phyloP scores from a whole-genome alignment of 2,888 invertebrate species.

The Colletes collaris region DNA sequence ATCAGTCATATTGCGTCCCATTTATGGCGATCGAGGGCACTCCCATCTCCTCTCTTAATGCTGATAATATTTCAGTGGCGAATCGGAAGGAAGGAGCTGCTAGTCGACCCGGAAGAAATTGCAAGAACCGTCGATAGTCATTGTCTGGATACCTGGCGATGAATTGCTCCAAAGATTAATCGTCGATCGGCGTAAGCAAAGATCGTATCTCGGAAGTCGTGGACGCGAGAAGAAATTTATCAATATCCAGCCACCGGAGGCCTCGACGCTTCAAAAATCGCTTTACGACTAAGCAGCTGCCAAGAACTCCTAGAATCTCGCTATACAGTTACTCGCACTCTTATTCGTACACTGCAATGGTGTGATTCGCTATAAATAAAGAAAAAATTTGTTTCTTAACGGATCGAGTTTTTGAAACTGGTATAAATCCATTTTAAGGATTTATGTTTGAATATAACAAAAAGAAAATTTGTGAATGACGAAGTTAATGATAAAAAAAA shows the following conservation, averaged over 20 bases:
- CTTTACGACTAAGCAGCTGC: neutral
- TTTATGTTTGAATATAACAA: no score
- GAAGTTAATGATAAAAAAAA: no score
- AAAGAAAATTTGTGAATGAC: no score
- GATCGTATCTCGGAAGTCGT: conserved; percentile 6
- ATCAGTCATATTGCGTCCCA: conserved; percentile 61
- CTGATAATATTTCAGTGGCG: conserved; percentile 63
- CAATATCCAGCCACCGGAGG: neutral
- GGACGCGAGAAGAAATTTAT: neutral
- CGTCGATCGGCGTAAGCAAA: conserved; percentile 24
- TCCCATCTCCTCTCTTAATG: conserved; percentile 53
- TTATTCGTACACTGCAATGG: no score
- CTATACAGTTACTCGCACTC: no score
- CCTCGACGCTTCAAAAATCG: neutral
- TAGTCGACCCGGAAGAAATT: conserved; percentile 50
- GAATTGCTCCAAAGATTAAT: conserved; percentile 56
- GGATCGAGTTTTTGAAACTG: no score
- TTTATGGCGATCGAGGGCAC: conserved; percentile 59
- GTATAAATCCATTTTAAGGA: no score
- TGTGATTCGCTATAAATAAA: no score
- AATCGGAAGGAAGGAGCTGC: conserved; percentile 28
- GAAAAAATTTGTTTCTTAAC: no score
- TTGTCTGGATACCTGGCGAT: conserved; percentile 40
- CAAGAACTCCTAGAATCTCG: no score
- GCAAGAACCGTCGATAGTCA: conserved; percentile 55